phyloP scores from a whole-genome alignment of 2,888 invertebrate species.

The Ectropis crepuscularia region DNA sequence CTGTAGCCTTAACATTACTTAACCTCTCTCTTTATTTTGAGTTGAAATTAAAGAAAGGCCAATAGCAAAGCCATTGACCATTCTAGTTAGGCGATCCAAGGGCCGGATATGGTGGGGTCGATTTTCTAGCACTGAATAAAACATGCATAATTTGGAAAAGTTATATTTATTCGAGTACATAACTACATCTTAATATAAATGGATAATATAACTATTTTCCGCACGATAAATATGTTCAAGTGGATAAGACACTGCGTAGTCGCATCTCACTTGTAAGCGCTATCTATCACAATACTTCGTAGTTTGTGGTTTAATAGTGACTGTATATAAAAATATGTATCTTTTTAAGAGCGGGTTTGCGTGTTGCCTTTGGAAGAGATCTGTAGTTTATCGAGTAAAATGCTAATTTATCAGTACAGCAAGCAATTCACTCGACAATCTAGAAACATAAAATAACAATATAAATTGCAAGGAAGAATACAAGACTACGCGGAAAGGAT shows the following conservation, averaged over 20 bases:
- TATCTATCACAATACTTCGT: slow-evolving; percentile 79
- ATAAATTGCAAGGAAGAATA: background rate
- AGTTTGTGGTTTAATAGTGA: slow-evolving; percentile 64
- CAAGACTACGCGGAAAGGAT: too few species aligned
- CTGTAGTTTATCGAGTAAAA: slow-evolving; percentile 42
- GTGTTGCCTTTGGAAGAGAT: slow-evolving; percentile 62
- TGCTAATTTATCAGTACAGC: slow-evolving; percentile 25
- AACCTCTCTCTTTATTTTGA: too few species aligned
- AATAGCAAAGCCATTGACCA: too few species aligned
- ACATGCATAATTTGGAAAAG: slow-evolving; percentile 72
- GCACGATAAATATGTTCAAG: slow-evolving; percentile 82
- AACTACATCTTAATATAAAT: slow-evolving; percentile 85
- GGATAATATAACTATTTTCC: slow-evolving; percentile 82
- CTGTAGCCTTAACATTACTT: too few species aligned
- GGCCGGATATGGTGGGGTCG: too few species aligned
- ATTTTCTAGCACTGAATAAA: slow-evolving; percentile 44
- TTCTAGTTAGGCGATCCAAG: too few species aligned
- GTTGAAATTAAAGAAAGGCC: too few species aligned
- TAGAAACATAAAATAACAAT: slow-evolving; percentile 14
- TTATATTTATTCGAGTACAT: slow-evolving; percentile 86
- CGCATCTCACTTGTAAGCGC: slow-evolving; percentile 63
- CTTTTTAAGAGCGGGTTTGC: slow-evolving; percentile 55
- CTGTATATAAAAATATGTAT: slow-evolving; percentile 74
- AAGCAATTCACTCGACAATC: slow-evolving; percentile 38
- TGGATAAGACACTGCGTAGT: slow-evolving; percentile 73